A percentile compares a stretch with the other conserved stretches of the same genome.
These are phyloP conservation scores for Haliclona indistincta DNA, from an alignment of 37 sponge, comb jelly and placozoan genomes.

Conservation along the genomic window DNA sequence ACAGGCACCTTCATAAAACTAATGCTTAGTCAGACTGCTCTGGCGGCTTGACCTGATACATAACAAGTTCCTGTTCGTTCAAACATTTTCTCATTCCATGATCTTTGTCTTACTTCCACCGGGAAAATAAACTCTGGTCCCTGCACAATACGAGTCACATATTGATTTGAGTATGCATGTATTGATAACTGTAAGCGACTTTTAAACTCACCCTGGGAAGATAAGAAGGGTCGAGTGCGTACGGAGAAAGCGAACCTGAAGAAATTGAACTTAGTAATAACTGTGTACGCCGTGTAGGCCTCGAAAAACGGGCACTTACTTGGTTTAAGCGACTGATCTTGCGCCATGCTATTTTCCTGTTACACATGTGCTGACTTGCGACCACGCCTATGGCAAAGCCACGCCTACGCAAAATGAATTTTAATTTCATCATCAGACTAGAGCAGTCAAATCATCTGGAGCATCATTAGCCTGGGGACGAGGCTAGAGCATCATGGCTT, in stretches of 20 bases:
- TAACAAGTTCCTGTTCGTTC: constrained; percentile 59
- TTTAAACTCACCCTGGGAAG: constrained; percentile 48
- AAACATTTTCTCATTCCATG: constrained; percentile 73
- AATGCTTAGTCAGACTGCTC: not conserved
- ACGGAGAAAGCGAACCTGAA: constrained; percentile 43
- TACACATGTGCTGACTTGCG: too few relatives aligned
- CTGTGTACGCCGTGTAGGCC: too few relatives aligned
- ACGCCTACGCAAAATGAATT: too few relatives aligned
- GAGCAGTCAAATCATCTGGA: too few relatives aligned
- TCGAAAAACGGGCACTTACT: too few relatives aligned
- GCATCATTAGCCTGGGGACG: too few relatives aligned
- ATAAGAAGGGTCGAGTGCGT: constrained; percentile 74
- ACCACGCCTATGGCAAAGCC: too few relatives aligned
- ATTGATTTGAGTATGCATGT: not conserved
- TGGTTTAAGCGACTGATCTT: too few relatives aligned
- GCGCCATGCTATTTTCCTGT: too few relatives aligned
- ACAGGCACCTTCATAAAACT: not conserved
- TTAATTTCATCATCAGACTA: too few relatives aligned
- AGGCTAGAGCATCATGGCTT: too few relatives aligned
- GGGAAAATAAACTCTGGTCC: constrained; percentile 87
- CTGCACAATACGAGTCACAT: not conserved
- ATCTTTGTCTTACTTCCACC: constrained; percentile 46
- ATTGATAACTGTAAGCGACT: not conserved
- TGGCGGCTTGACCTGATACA: constrained; percentile 34
- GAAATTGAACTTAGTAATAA: too few relatives aligned